phyloP scores from a whole-genome alignment of 2,888 invertebrate species.

The Rutpela maculata region DNA sequence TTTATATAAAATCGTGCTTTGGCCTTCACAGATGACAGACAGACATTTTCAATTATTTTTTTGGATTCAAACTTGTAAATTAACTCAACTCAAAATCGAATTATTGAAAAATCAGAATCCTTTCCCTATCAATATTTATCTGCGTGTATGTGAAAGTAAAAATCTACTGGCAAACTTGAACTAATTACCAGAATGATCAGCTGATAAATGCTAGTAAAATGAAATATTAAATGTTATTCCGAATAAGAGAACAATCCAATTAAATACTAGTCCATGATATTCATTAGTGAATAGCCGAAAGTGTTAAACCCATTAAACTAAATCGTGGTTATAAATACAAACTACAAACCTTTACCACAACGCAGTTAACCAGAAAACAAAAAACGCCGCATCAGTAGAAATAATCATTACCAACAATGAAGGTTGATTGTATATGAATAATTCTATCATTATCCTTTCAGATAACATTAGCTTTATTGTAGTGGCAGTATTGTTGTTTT shows the following conservation, averaged over 20 bases:
- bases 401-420: conserved; percentile 65
- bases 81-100: no score
- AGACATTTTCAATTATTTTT: no score
- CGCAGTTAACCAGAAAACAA: conserved; percentile 48
- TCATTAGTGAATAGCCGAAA: background rate
- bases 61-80: no score
- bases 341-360: conserved; percentile 30
- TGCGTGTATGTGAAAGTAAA: no score
- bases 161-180: no score
- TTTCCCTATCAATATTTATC: no score
- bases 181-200: no score
- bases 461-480: conserved; percentile 67
- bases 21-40: no score
- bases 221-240: background rate
- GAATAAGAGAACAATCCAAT: background rate
- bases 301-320: conserved; percentile 16
- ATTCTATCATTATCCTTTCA: conserved; percentile 67
- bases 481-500: conserved; percentile 57
- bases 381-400: conserved; percentile 65
- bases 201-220: background rate
- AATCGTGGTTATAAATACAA: conserved; percentile 22
- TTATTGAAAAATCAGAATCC: no score
- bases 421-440: conserved; percentile 67
- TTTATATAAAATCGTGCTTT: no score
- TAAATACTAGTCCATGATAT: background rate